Conservation (phyloP, 2,113 vertebrate genomes). For the Larimichthys polyactis region DNA sequence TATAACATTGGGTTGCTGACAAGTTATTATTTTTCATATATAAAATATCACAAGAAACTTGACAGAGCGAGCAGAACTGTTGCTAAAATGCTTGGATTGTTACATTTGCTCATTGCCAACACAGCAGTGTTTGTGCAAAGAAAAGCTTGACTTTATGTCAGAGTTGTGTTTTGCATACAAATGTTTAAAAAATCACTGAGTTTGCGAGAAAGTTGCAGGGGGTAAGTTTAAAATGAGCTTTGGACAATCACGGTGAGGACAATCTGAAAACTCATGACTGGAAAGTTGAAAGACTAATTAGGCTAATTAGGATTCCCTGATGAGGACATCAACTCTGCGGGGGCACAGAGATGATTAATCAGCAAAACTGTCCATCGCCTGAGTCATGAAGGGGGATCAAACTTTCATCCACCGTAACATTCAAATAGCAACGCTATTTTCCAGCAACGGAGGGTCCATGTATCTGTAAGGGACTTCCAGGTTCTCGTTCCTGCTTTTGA, state of each 20-base stretch:
- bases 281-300: conserved; percentile 17
- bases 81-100: neutral
- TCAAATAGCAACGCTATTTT: conserved; percentile 72
- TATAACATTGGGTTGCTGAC: neutral
- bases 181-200: conserved; percentile 11
- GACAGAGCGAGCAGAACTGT: neutral
- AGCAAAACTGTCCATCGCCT: neutral
- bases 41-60: neutral
- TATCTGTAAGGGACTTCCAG: conserved; percentile 63
- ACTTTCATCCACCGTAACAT: neutral
- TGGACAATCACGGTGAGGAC: conserved; percentile 8
- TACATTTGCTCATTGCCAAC: neutral
- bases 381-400: neutral
- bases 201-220: conserved; percentile 16
- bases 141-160: neutral
- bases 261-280: conserved; percentile 21
- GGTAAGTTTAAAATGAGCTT: conserved; percentile 14
- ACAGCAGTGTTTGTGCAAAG: neutral
- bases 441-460: conserved; percentile 57
- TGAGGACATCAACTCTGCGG: neutral
- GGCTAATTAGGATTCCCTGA: conserved; percentile 14
- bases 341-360: neutral
- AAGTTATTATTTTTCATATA: neutral
- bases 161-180: conserved; percentile 2
- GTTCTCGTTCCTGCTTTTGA: conserved; percentile 57